These are phyloP conservation scores for Dolichotis patagonum DNA, from an alignment of 2,113 vertebrate species.

Conservation along the genomic window DNA sequence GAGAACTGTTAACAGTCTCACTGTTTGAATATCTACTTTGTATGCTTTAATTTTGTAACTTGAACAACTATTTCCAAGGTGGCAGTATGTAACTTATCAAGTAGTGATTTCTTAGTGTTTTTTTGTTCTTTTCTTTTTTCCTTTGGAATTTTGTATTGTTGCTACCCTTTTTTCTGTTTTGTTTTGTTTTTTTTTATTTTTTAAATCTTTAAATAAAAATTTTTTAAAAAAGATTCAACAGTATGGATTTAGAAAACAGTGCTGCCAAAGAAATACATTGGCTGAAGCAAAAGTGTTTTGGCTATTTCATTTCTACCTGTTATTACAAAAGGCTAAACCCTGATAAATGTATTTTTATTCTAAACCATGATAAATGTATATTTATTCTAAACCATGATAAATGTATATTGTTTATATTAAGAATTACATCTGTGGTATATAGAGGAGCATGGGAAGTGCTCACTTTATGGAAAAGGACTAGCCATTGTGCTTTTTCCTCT, in stretches of 20 bases:
- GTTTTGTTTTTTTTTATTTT: too few relatives aligned
- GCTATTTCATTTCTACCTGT: not conserved
- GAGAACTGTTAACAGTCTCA: too few relatives aligned
- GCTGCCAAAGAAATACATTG: not conserved
- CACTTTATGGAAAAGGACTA: not conserved
- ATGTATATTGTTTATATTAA: not conserved
- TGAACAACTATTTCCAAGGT: too few relatives aligned
- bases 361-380: too few relatives aligned
- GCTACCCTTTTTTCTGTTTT: too few relatives aligned
- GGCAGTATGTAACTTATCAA: too few relatives aligned
- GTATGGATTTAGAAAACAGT: not conserved
- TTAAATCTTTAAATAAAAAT: too few relatives aligned
- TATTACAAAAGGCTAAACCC: not conserved
- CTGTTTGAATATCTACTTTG: too few relatives aligned
- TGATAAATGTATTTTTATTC: not conserved
- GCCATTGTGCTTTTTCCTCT: not conserved
- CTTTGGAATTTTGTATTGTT: too few relatives aligned
- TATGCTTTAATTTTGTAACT: too few relatives aligned
- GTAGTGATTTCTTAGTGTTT: too few relatives aligned
- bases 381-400: not conserved
- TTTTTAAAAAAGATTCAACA: not conserved
- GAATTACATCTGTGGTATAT: not conserved
- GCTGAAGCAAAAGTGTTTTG: not conserved
- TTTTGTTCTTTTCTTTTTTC: too few relatives aligned
- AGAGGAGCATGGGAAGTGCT: not conserved